A percentile compares a stretch with the other conserved stretches of the same genome.
phyloP scores from a whole-genome alignment of 2,113 vertebrate genomes.

The Microtus ochrogaster region DNA sequence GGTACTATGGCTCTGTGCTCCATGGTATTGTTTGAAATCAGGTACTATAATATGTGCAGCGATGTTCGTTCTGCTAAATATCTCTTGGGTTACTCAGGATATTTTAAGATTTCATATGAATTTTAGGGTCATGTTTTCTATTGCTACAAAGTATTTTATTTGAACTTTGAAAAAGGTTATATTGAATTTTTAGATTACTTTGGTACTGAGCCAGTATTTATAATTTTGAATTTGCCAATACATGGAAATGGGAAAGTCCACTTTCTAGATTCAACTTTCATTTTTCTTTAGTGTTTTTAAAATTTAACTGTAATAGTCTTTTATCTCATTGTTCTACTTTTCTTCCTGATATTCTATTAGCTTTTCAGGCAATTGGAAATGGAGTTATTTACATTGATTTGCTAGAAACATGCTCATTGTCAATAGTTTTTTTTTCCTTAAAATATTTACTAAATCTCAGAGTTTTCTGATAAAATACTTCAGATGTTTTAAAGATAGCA shows the following conservation, averaged over 20 bases:
- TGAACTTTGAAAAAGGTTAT: neutral
- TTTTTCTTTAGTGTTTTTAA: neutral
- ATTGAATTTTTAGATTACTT: neutral
- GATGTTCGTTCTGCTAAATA: neutral
- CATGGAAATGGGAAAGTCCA: neutral
- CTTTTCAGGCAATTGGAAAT: neutral
- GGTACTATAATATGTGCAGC: neutral
- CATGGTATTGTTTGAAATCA: neutral
- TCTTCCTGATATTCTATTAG: neutral
- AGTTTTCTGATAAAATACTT: neutral
- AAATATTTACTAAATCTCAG: neutral
- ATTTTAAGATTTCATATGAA: neutral
- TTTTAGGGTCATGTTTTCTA: neutral
- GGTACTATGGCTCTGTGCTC: neutral
- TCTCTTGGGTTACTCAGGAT: neutral
- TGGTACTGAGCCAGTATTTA: neutral
- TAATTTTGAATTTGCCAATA: neutral
- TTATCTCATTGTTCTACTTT: neutral
- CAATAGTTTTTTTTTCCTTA: neutral
- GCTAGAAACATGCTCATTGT: neutral
- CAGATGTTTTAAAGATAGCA: neutral
- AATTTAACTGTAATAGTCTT: neutral
- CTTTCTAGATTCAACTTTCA: neutral
- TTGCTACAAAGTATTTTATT: neutral
- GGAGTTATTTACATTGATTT: neutral